phyloP scores from a whole-genome alignment of 2,888 invertebrate species.

The Thera britannica region DNA sequence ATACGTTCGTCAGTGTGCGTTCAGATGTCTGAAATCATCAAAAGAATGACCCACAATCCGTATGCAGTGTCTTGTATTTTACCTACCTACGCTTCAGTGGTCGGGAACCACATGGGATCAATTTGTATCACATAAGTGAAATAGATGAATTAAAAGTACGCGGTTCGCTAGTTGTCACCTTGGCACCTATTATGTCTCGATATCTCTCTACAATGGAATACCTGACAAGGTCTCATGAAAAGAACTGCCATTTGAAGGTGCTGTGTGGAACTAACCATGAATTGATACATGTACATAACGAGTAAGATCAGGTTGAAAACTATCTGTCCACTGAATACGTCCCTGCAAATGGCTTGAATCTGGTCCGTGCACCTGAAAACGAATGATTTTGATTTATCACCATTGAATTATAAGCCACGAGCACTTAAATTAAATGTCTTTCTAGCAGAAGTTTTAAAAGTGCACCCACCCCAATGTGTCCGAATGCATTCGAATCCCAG shows the following conservation, averaged over 20 bases:
- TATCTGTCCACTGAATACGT: slow-evolving; percentile 55
- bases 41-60: not conserved
- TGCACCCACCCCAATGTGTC: slow-evolving; percentile 57
- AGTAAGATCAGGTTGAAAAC: slow-evolving; percentile 49
- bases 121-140: too few species aligned
- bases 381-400: not conserved
- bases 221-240: not conserved
- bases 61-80: too few species aligned
- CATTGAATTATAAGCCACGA: not conserved
- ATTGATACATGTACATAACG: slow-evolving; percentile 48
- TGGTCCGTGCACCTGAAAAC: slow-evolving; percentile 51
- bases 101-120: too few species aligned
- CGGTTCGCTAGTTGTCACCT: too few species aligned
- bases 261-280: slow-evolving; percentile 44
- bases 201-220: not conserved
- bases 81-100: too few species aligned
- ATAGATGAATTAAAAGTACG: too few species aligned
- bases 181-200: too few species aligned
- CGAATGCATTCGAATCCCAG: slow-evolving; percentile 60
- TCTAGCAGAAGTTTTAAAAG: not conserved
- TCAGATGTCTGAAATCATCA: slow-evolving; percentile 46
- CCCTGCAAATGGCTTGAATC: slow-evolving; percentile 47
- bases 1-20: slow-evolving; percentile 46
- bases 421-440: not conserved
- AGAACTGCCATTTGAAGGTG: not conserved